Conservation (phyloP, 1,140 invertebrate genomes). For the Belonocnema kinseyi region DNA sequence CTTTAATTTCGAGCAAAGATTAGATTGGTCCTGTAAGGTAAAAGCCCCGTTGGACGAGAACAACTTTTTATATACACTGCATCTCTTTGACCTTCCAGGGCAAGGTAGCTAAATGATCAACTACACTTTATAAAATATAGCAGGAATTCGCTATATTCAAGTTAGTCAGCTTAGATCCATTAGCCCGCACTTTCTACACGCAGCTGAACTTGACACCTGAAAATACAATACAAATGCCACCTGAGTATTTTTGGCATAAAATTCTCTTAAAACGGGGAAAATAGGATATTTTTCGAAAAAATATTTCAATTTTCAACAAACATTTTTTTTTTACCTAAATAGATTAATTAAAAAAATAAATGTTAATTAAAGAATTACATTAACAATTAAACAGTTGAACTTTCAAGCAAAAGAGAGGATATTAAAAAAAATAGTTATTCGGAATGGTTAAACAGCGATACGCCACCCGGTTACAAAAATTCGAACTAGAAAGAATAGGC, state of each 20-base stretch:
- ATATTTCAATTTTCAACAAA: no score
- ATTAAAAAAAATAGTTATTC: no score
- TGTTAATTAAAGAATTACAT: no score
- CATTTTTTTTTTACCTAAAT: no score
- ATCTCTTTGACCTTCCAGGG: conserved; percentile 36
- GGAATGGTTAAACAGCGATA: no score
- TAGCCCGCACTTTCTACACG: conserved; percentile 76
- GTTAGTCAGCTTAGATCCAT: conserved; percentile 66
- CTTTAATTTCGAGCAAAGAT: conserved; percentile 16
- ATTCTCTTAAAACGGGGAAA: no score
- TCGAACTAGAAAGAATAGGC: no score
- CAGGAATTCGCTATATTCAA: conserved; percentile 65
- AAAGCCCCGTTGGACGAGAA: conserved; percentile 31
- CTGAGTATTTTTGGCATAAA: conserved; percentile 35
- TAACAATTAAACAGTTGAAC: no score
- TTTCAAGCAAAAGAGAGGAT: no score
- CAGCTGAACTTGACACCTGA: conserved; percentile 86
- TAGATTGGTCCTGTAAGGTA: conserved; percentile 47
- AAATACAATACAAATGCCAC: conserved; percentile 62
- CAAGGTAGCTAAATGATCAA: conserved; percentile 47
- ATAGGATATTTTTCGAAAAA: no score
- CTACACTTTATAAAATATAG: conserved; percentile 69
- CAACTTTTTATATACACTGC: conserved; percentile 5
- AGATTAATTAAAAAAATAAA: no score
- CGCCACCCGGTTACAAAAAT: no score